Evolutionary conservation across 2,888 invertebrate species (phyloP).

Genomic region (Criorhina ranunculi): DNA sequence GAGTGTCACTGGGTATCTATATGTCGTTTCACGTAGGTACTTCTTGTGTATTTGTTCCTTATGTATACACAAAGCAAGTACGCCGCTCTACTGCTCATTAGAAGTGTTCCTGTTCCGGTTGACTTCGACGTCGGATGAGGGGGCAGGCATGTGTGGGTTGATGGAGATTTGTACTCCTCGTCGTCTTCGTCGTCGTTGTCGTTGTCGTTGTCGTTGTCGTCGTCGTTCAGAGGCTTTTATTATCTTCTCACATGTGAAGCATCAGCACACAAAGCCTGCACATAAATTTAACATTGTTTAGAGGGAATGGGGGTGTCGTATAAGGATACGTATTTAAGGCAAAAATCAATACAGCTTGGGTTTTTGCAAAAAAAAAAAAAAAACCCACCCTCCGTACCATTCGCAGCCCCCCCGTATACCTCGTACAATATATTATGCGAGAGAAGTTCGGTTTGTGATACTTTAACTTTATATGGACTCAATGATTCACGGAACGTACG

Average conservation of each 20-base stretch:
- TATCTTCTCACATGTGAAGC: conserved; percentile 76
- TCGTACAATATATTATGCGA: conserved; percentile 64
- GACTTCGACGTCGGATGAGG: conserved; percentile 48
- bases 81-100: conserved; percentile 73
- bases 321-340: conserved; percentile 49
- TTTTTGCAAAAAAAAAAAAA: neutral
- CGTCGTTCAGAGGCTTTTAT: conserved; percentile 63
- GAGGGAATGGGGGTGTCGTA: conserved; percentile 16
- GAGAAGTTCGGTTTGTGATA: conserved; percentile 75
- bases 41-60: conserved; percentile 60
- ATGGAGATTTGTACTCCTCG: conserved; percentile 12
- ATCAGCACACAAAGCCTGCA: conserved; percentile 72
- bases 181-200: conserved; percentile 6
- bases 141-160: conserved; percentile 13
- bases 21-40: conserved; percentile 34
- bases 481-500: conserved; percentile 47
- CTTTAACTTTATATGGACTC: conserved; percentile 77
- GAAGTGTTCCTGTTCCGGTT: conserved; percentile 77
- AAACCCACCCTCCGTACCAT: neutral
- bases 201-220: conserved; percentile 15
- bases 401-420: neutral
- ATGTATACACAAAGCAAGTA: conserved; percentile 73
- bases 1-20: conserved; percentile 56
- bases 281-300: conserved; percentile 74
- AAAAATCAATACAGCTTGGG: conserved; percentile 75